Conservation (phyloP, 2,888 invertebrate species). For the Drosophila kuntzei region DNA sequence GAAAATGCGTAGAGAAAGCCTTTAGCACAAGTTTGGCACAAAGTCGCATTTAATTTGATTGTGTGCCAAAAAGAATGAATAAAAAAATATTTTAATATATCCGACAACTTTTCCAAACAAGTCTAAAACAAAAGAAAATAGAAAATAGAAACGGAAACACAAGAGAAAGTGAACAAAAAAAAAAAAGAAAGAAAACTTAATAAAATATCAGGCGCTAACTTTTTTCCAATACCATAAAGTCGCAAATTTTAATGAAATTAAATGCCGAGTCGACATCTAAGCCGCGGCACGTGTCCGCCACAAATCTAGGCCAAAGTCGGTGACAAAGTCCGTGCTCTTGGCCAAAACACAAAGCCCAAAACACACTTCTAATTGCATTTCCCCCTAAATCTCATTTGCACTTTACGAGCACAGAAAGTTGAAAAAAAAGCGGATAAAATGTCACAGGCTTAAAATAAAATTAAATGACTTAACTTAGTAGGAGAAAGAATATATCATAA, state of each 20-base stretch:
- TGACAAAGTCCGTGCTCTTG: constrained; percentile 11
- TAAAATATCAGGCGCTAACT: constrained; percentile 48
- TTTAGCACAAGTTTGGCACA: constrained; percentile 33
- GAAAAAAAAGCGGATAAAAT: not conserved
- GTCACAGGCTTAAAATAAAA: not conserved
- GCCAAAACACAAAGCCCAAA: constrained; percentile 25
- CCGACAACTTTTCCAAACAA: constrained; percentile 25
- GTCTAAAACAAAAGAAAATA: constrained; percentile 1
- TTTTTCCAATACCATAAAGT: constrained; percentile 51
- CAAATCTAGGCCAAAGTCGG: constrained; percentile 31
- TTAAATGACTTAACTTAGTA: not conserved
- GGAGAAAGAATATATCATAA: not conserved
- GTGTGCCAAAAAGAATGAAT: constrained; percentile 19
- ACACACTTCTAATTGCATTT: constrained; percentile 43
- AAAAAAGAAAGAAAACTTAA: constrained; percentile 10
- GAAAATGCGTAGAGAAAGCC: constrained; percentile 11
- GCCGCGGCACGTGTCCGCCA: constrained; percentile 48
- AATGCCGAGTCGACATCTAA: constrained; percentile 33
- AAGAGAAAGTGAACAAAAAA: not conserved
- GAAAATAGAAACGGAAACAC: constrained; percentile 1
- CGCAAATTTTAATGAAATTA: constrained; percentile 62
- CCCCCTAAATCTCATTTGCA: constrained; percentile 18
- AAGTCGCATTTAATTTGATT: constrained; percentile 63
- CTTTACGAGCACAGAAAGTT: constrained; percentile 16
- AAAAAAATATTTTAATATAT: constrained; percentile 5